These are phyloP conservation scores for Elachura formosa DNA, from an alignment of 2,113 vertebrate genomes.

Conservation along the genomic window DNA sequence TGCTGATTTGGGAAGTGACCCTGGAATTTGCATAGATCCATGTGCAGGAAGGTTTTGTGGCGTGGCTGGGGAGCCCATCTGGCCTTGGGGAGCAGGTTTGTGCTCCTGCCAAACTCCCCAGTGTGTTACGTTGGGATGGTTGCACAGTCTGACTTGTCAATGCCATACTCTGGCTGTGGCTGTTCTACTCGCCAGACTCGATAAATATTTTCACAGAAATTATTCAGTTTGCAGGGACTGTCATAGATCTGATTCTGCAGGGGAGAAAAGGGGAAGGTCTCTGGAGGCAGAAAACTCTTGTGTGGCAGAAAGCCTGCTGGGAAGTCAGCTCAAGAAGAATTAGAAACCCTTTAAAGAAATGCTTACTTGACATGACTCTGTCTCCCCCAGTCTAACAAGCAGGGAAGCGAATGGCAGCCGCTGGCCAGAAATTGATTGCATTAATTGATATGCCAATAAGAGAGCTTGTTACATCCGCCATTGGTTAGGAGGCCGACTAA, in stretches of 20 bases:
- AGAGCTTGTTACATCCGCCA: slow-evolving; percentile 98
- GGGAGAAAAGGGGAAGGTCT: slow-evolving; percentile 27
- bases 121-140: background rate
- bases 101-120: background rate
- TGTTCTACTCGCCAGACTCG: background rate
- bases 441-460: slow-evolving; percentile 99
- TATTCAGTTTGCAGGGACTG: background rate
- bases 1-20: background rate
- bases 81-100: background rate
- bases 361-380: slow-evolving; percentile 71
- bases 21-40: background rate
- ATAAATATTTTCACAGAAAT: slow-evolving; percentile 34
- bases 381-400: slow-evolving; percentile 66
- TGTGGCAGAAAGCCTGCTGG: slow-evolving; percentile 46
- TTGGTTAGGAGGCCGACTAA: slow-evolving; percentile 97
- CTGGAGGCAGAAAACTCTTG: slow-evolving; percentile 16
- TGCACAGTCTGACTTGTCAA: background rate
- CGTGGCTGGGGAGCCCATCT: background rate
- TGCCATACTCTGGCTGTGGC: background rate
- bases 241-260: slow-evolving; percentile 19
- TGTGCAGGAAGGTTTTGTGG: background rate
- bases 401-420: slow-evolving; percentile 83
- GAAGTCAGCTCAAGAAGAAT: slow-evolving; percentile 63
- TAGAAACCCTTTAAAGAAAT: slow-evolving; percentile 68
- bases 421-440: slow-evolving; percentile 98